A percentile compares a stretch with the other conserved stretches of the same genome.
These are phyloP conservation scores for Battus philenor DNA, from an alignment of 1,140 invertebrate species.

Conservation along the genomic window DNA sequence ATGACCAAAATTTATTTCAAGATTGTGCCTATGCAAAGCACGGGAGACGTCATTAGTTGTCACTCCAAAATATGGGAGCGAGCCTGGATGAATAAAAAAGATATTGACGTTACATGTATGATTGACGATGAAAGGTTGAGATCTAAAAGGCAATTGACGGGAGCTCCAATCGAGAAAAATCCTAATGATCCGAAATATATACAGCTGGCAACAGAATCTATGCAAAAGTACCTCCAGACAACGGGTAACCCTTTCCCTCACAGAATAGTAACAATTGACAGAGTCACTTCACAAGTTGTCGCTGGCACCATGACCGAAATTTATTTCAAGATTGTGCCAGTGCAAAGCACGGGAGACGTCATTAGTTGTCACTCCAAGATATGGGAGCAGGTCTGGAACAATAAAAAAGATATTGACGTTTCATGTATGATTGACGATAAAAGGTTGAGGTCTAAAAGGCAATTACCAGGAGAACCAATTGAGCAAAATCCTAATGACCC, in stretches of 20 bases:
- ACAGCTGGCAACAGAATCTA: background rate
- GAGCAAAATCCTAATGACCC: background rate
- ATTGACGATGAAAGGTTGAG: slow-evolving; percentile 12
- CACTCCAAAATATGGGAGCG: slow-evolving; percentile 32
- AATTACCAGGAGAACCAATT: background rate
- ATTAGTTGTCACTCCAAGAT: slow-evolving; percentile 64
- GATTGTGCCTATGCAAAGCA: slow-evolving; percentile 15
- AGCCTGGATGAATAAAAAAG: slow-evolving; percentile 25
- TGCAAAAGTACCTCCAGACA: slow-evolving; percentile 26
- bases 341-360: slow-evolving; percentile 13
- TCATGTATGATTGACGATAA: slow-evolving; percentile 17
- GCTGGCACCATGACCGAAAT: slow-evolving; percentile 28
- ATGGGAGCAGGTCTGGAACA: slow-evolving; percentile 26
- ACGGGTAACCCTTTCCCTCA: slow-evolving; percentile 21
- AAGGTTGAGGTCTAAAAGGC: slow-evolving; percentile 18
- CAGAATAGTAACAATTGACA: slow-evolving; percentile 22
- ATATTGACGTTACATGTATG: slow-evolving; percentile 27
- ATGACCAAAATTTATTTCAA: slow-evolving; percentile 34
- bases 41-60: slow-evolving; percentile 26
- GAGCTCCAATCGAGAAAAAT: background rate
- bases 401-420: slow-evolving; percentile 30
- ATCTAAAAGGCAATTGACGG: slow-evolving; percentile 9
- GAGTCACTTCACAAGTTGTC: slow-evolving; percentile 34
- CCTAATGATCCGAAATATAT: background rate
- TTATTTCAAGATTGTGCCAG: slow-evolving; percentile 25